Base-by-base conservation (phyloP, 2,113 vertebrate genomes). In the Sigmodon hispidus region DNA sequence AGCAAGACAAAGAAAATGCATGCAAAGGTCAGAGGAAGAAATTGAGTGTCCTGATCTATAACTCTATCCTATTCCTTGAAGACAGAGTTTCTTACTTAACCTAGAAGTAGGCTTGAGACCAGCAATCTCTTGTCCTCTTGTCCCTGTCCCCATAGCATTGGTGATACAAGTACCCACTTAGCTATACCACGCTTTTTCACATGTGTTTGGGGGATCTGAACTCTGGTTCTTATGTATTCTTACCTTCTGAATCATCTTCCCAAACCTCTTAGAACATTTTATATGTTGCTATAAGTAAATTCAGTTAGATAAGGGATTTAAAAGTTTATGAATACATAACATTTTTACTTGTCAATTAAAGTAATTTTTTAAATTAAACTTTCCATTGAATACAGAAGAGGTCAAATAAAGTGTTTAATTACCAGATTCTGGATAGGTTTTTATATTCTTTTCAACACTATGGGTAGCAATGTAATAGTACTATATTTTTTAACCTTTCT, bases 401-500 rank as follows among this genome's bases (percentile, higher is more conserved):
- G 40, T 61, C 16, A 84, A 45, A 31, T 48, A 50, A 3, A 80
- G 24, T 63, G 1, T 83, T 83, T 43, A 57, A 61, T 63, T 45
- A 29, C 24, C 40, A 61, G 7, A 59, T 61, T 83, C 22, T 19
- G 29, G 26, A 4, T 11, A 26, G 26, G 8, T 43, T 59, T 43
- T 45, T 7, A 84, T 26, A 63, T 63, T 84, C 22, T 84, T 84
- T 84, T 12, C 40, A 40, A 84, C n/a, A 19, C 15, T 43, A 83
- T 83, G 15, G 57, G 26, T 31, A 45, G 40, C 40, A 61, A 61
- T n/a, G 77, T 84, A 65, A 79, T 34, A 63, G 7, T 87, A 79
- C 67, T 57, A 83, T 61, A 88, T 55, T 90, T 90, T 81, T 55
- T 83, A 67, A 72, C 34, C 9, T 75, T 94, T 76, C 21, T 92